phyloP scores from a whole-genome alignment of 2,888 invertebrate species.

The Drosophila histrio region DNA sequence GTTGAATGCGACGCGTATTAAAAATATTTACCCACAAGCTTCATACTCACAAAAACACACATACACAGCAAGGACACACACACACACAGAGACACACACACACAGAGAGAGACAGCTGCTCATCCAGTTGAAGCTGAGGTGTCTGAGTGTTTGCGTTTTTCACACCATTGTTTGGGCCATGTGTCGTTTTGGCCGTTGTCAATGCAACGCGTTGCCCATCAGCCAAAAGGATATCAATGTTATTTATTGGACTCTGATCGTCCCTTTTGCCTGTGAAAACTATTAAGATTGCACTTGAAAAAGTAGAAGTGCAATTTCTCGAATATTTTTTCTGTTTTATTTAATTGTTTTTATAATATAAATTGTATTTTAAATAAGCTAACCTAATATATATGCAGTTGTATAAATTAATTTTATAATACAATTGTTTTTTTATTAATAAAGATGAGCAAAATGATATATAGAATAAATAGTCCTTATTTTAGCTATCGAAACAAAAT shows the following conservation, averaged over 20 bases:
- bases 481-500: too few relatives aligned
- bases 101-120: conserved; percentile 30
- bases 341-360: too few relatives aligned
- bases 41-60: conserved; percentile 18
- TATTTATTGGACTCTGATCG: background rate
- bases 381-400: too few relatives aligned
- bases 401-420: too few relatives aligned
- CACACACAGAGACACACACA: background rate
- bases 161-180: conserved; percentile 38
- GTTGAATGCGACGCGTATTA: conserved; percentile 80
- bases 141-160: conserved; percentile 70
- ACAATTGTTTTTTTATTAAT: too few relatives aligned
- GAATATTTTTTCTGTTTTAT: too few relatives aligned
- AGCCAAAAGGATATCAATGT: conserved; percentile 18
- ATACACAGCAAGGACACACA: conserved; percentile 7
- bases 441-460: too few relatives aligned
- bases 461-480: too few relatives aligned
- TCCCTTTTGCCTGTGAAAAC: background rate
- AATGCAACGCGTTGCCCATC: conserved; percentile 20
- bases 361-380: too few relatives aligned
- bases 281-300: background rate
- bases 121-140: conserved; percentile 56
- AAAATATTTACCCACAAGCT: conserved; percentile 74
- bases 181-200: conserved; percentile 22
- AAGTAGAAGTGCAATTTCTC: too few relatives aligned